Conservation (phyloP, 2,888 invertebrate genomes). For the Emmelina monodactyla region DNA sequence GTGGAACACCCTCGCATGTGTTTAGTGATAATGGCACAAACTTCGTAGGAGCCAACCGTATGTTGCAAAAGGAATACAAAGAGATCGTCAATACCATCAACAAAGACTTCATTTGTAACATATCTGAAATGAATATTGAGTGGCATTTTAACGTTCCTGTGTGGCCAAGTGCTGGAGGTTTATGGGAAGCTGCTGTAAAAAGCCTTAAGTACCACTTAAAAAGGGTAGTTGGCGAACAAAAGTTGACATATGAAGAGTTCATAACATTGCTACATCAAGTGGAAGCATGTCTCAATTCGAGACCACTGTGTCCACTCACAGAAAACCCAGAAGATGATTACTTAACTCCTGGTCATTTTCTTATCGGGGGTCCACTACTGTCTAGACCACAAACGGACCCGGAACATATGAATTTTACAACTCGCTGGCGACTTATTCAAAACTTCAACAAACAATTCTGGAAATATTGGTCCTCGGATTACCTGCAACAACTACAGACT, state of each 20-base stretch:
- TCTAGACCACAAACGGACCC: background rate
- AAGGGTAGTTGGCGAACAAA: conserved; percentile 1
- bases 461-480: background rate
- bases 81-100: background rate
- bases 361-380: background rate
- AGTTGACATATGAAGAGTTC: conserved; percentile 1
- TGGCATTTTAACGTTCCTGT: background rate
- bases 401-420: background rate
- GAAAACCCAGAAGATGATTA: conserved; percentile 1
- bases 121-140: background rate
- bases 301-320: background rate
- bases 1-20: background rate
- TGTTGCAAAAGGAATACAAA: background rate
- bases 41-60: background rate
- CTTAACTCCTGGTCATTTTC: conserved; percentile 1
- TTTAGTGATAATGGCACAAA: conserved; percentile 1
- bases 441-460: conserved; percentile 1
- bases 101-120: background rate
- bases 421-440: background rate
- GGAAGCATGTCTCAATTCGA: background rate
- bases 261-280: background rate
- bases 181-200: conserved; percentile 1
- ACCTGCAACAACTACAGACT: background rate
- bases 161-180: background rate
- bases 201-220: background rate